phyloP scores from a whole-genome alignment of 2,888 invertebrate genomes.

The Trilocha varians region DNA sequence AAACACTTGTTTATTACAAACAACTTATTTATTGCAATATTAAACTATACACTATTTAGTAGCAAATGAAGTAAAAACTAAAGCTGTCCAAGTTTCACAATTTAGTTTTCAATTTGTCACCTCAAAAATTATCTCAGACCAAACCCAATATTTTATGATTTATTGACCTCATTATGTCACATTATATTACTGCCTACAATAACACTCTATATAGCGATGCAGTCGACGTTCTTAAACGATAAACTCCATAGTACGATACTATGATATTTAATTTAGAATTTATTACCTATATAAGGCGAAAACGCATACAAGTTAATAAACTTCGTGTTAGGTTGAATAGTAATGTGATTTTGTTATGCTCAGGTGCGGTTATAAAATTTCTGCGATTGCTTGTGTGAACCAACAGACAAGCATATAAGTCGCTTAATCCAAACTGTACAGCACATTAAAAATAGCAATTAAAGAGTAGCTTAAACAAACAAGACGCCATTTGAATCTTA shows the following conservation, averaged over 20 bases:
- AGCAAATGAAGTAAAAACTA: no score
- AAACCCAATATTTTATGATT: background rate
- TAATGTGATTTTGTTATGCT: background rate
- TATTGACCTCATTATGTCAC: background rate
- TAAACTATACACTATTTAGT: no score
- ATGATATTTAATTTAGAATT: background rate
- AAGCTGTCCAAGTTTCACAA: background rate
- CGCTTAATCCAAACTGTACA: no score
- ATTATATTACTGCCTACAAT: background rate
- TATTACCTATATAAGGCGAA: background rate
- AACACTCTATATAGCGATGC: background rate
- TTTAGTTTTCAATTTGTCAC: background rate
- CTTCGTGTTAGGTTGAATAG: background rate
- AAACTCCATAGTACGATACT: background rate
- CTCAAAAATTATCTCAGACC: background rate
- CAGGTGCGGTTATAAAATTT: no score
- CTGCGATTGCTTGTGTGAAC: no score
- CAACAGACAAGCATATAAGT: no score
- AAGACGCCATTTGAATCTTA: no score
- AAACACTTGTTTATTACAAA: no score
- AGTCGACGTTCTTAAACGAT: background rate
- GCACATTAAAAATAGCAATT: no score
- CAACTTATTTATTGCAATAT: no score
- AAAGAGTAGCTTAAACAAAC: no score
- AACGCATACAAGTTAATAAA: background rate